A percentile compares a stretch with the other conserved stretches of the same genome.
Conservation (phyloP, 1,140 invertebrate species). For the Campoletis sonorensis region DNA sequence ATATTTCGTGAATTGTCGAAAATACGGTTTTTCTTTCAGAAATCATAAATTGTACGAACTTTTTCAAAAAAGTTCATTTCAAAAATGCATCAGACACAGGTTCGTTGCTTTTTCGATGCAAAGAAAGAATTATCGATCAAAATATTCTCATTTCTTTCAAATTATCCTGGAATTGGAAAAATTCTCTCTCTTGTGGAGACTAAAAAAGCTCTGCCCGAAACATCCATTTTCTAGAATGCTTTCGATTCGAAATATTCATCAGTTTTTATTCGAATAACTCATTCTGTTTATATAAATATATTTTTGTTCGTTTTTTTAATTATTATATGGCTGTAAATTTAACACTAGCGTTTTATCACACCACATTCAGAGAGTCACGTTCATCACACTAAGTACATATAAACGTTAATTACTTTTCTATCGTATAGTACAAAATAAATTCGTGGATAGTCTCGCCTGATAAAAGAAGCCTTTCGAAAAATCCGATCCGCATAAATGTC, state of each 20-base stretch:
- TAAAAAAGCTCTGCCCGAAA: too few relatives aligned
- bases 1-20: not conserved
- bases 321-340: not conserved
- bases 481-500: not conserved
- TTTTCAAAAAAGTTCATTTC: not conserved
- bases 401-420: constrained; percentile 43
- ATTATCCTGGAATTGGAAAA: too few relatives aligned
- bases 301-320: not conserved
- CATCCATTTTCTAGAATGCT: too few relatives aligned
- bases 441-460: not conserved
- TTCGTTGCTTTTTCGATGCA: too few relatives aligned
- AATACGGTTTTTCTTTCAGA: not conserved
- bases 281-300: too few relatives aligned
- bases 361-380: constrained; percentile 39
- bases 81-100: too few relatives aligned
- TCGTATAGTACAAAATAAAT: not conserved
- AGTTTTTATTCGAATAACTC: too few relatives aligned
- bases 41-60: not conserved
- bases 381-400: constrained; percentile 15
- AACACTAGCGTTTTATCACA: constrained; percentile 52
- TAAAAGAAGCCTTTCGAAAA: not conserved
- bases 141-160: too few relatives aligned
- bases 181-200: too few relatives aligned
- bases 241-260: too few relatives aligned
- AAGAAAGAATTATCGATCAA: too few relatives aligned